Percentiles rank a stretch among this genome's conserved stretches.
Conservation (phyloP, 2,113 vertebrate species). For the Emberiza fucata region DNA sequence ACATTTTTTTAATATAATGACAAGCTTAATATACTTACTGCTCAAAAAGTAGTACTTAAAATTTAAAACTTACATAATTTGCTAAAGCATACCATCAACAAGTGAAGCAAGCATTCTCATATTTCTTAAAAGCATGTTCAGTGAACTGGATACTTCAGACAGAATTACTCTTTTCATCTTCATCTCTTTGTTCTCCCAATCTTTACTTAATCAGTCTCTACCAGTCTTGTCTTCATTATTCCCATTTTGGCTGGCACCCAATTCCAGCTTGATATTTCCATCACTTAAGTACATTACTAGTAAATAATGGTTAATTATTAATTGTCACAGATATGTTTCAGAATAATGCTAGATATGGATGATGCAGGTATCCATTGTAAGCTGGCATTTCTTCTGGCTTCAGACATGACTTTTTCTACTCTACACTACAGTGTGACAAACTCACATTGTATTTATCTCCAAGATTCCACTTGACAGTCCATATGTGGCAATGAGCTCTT, state of each 20-base stretch:
- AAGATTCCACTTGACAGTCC: not conserved
- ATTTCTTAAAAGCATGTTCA: not conserved
- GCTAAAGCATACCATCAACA: not conserved
- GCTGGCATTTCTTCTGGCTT: not conserved
- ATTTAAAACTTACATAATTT: not conserved
- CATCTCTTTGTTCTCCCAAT: not conserved
- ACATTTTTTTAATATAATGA: not conserved
- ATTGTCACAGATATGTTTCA: not conserved
- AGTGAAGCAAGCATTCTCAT: not conserved
- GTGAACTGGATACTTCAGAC: not conserved
- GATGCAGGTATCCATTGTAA: not conserved
- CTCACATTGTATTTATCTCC: rapidly evolving
- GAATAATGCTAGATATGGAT: not conserved
- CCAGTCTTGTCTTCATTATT: not conserved
- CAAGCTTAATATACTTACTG: not conserved
- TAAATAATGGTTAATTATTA: not conserved
- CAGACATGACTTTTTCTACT: not conserved
- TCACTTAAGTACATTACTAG: not conserved
- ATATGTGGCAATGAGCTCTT: not conserved
- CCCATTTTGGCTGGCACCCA: not conserved
- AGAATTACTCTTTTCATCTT: not conserved
- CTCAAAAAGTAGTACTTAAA: not conserved
- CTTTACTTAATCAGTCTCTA: not conserved
- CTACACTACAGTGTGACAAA: not conserved
- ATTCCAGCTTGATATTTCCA: not conserved